These are phyloP conservation scores for Apocheima hispidaria DNA, from an alignment of 2,888 invertebrate species.

Conservation along the genomic window DNA sequence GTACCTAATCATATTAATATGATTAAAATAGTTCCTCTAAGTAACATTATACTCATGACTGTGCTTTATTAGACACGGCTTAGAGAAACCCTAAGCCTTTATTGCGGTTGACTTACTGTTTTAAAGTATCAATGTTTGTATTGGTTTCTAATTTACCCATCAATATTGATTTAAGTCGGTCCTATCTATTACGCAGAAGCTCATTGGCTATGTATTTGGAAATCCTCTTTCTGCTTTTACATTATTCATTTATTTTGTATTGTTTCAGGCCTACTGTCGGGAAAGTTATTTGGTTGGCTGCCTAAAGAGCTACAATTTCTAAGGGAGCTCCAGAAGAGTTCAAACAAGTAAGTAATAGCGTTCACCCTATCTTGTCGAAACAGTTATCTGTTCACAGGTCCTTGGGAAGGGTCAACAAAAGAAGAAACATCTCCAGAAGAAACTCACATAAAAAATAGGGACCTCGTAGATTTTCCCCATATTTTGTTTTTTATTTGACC, in stretches of 20 bases:
- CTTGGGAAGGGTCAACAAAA: constrained; percentile 29
- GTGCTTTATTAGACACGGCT: background rate
- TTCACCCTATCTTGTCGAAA: constrained; percentile 50
- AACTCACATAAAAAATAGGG: constrained; percentile 4
- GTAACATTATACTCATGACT: constrained; percentile 3
- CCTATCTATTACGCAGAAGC: background rate
- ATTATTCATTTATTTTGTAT: constrained; percentile 42
- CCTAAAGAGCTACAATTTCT: constrained; percentile 83
- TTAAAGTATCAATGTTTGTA: background rate
- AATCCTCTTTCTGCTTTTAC: background rate
- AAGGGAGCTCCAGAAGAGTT: constrained; percentile 83
- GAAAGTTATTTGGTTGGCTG: constrained; percentile 73
- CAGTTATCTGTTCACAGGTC: constrained; percentile 69
- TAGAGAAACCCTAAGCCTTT: background rate
- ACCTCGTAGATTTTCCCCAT: constrained; percentile 10
- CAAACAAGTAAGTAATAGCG: constrained; percentile 79
- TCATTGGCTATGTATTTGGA: background rate
- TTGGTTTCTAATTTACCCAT: constrained; percentile 1
- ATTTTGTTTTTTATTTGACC: background rate
- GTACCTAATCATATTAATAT: constrained; percentile 15
- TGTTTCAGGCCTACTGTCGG: constrained; percentile 80
- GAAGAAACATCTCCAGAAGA: constrained; percentile 12
- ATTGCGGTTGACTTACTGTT: background rate
- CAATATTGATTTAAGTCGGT: background rate
- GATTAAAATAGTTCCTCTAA: constrained; percentile 11